A percentile compares a stretch with the other conserved stretches of the same genome.
phyloP scores from a whole-genome alignment of 2,888 invertebrate genomes.

The Eilema sororculum region DNA sequence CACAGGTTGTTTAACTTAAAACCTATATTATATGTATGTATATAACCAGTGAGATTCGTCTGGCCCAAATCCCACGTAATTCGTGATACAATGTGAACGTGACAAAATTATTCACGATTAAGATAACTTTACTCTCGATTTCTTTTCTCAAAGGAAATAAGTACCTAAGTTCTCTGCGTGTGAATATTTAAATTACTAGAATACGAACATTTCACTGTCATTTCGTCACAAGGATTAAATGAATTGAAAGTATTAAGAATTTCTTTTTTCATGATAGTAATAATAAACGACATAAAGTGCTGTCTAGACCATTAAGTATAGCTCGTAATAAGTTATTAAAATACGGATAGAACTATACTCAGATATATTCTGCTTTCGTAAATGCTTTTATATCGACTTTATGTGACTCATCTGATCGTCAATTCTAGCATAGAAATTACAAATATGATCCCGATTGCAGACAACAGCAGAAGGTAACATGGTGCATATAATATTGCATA shows the following conservation, averaged over 20 bases:
- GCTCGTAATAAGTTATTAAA: too few species aligned
- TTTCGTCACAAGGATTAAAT: neutral
- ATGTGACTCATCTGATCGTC: too few species aligned
- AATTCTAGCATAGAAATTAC: too few species aligned
- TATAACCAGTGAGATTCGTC: conserved; percentile 35
- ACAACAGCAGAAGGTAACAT: too few species aligned
- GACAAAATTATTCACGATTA: conserved; percentile 47
- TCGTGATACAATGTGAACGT: conserved; percentile 52
- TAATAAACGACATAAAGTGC: neutral
- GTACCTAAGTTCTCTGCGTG: conserved; percentile 20
- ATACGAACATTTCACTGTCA: neutral
- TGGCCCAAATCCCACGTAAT: conserved; percentile 51
- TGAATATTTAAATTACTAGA: conserved; percentile 30
- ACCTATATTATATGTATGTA: conserved; percentile 20
- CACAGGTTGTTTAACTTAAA: too few species aligned
- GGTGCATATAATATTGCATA: too few species aligned
- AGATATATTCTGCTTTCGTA: too few species aligned
- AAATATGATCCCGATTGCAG: too few species aligned
- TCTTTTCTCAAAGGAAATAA: conserved; percentile 38
- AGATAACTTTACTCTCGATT: conserved; percentile 45
- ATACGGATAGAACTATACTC: too few species aligned
- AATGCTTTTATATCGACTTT: too few species aligned
- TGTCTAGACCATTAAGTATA: neutral
- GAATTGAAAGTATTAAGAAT: neutral
- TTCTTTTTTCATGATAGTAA: neutral